Evolutionary conservation across 2,888 invertebrate genomes (phyloP).

Genomic region (Aricia artaxerxes): DNA sequence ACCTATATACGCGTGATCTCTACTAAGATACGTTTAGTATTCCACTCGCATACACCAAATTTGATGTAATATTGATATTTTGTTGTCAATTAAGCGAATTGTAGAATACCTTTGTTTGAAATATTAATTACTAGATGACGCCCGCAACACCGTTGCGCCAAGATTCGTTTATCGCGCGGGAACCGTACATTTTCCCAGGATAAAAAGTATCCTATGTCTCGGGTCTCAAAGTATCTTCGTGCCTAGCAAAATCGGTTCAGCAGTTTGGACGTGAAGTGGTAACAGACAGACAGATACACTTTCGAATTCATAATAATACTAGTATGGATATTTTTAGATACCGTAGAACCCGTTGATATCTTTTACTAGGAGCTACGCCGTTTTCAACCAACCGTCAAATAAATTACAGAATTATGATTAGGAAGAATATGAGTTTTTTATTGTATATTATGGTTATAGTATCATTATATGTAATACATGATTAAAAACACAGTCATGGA

Average conservation of each 20-base stretch:
- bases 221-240: no score
- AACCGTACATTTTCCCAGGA: no score
- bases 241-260: no score
- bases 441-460: not conserved
- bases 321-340: not conserved
- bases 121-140: no score
- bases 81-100: not conserved
- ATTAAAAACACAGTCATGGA: no score
- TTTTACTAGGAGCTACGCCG: not conserved
- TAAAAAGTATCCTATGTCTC: no score
- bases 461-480: no score
- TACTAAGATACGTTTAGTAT: not conserved
- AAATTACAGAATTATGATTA: not conserved
- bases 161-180: no score
- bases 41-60: not conserved
- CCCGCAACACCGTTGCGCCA: no score
- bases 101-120: not conserved
- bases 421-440: not conserved
- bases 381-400: not conserved
- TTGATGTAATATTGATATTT: not conserved
- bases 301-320: no score
- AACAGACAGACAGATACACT: no score
- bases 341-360: not conserved
- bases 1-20: slow-evolving; percentile 10
- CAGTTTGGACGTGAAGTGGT: no score